These are phyloP conservation scores for Myotis planiceps DNA, from an alignment of 2,797 vertebrate genomes.

Conservation along the genomic window DNA sequence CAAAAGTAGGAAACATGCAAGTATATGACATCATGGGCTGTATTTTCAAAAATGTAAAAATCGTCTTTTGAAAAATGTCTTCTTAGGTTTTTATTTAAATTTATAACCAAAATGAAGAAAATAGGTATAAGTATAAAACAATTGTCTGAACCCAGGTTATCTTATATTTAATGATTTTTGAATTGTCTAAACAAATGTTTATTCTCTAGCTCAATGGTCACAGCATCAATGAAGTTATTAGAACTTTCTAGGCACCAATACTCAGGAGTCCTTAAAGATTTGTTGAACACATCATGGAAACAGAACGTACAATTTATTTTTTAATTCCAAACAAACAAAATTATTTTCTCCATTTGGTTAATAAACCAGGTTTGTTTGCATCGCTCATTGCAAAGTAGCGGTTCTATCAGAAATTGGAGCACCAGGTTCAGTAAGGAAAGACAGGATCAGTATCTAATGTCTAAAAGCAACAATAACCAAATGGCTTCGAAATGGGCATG, in stretches of 20 bases:
- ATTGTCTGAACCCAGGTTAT: not conserved
- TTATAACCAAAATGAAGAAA: slow-evolving; percentile 18
- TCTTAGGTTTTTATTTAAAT: slow-evolving; percentile 25
- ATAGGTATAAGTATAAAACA: not conserved
- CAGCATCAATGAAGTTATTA: not conserved
- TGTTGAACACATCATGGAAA: not conserved
- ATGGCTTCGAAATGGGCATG: not conserved
- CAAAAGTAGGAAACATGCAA: not conserved
- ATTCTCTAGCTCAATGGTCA: not conserved
- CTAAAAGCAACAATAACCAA: not conserved
- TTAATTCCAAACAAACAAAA: not conserved
- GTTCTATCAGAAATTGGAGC: not conserved
- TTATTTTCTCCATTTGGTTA: not conserved
- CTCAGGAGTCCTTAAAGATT: not conserved
- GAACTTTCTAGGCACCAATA: not conserved
- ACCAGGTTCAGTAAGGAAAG: not conserved
- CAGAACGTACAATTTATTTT: not conserved
- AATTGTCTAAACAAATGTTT: not conserved
- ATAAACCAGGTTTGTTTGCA: not conserved
- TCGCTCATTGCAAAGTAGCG: not conserved
- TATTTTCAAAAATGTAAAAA: slow-evolving; percentile 42
- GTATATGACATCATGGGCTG: not conserved
- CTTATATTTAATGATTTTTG: not conserved
- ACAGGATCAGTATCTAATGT: not conserved
- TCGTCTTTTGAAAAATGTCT: not conserved